phyloP scores from a whole-genome alignment of 2,113 vertebrate genomes.

The Entomyzon cyanotis region DNA sequence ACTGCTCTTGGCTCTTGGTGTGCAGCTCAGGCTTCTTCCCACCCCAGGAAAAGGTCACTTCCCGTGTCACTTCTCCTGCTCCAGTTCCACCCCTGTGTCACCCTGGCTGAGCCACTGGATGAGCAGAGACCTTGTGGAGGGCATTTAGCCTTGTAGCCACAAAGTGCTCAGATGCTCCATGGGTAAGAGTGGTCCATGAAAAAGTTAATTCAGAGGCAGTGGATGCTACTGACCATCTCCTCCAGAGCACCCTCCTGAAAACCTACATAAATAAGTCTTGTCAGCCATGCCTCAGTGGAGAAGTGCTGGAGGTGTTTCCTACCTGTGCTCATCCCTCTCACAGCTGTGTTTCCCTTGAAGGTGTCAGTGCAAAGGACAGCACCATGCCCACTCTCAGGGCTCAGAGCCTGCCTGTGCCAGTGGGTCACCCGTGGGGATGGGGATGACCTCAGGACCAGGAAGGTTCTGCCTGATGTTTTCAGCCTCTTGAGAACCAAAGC shows the following conservation, averaged over 20 bases:
- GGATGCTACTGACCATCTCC: neutral
- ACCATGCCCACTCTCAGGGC: rapidly evolving
- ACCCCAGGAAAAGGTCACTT: neutral
- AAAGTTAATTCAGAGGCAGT: neutral
- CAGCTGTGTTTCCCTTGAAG: neutral
- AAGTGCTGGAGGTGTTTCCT: neutral
- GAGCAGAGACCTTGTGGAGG: neutral
- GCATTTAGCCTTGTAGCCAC: neutral
- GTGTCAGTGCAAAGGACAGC: neutral
- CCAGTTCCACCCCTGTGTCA: neutral
- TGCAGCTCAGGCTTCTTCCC: neutral
- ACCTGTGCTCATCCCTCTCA: rapidly evolving
- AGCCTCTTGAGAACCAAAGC: neutral
- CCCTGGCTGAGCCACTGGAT: neutral
- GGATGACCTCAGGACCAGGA: rapidly evolving
- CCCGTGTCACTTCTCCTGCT: rapidly evolving
- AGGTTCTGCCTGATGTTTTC: neutral
- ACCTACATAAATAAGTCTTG: neutral
- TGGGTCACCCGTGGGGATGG: rapidly evolving
- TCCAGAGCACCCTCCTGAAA: neutral
- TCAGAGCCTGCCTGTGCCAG: neutral
- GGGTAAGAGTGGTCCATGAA: neutral
- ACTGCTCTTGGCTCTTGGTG: rapidly evolving
- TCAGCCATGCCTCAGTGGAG: neutral
- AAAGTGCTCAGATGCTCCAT: rapidly evolving